Evolutionary conservation across 2,797 vertebrate genomes (phyloP), one percentile per base, ranked within the genome.

Genomic region (Odontamblyopus lacepedii): DNA sequence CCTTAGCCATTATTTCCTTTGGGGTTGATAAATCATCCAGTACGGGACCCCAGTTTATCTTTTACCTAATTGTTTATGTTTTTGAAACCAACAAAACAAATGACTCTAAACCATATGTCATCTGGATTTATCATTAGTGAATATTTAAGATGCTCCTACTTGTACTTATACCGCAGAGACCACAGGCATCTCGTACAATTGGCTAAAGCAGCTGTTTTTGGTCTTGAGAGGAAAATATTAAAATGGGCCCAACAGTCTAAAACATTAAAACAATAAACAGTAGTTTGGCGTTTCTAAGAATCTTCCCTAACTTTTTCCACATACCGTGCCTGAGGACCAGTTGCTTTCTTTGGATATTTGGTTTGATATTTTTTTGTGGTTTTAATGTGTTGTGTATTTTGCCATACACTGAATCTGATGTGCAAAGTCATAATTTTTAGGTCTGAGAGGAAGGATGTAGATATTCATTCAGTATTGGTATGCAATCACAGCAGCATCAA

Each of bases 1-100:
- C 96, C 97, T 95, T 91, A 92, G 88, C 79, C 91, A 94, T 97
- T 94, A 95, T 95, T 97, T 97, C 96, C 96, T 90, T 59, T 93
- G 73, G 83, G 75, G 83, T 91, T 92, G 92, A 93, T 89, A 87
- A 86, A 92, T 86, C 90, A 19, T 85, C 70, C 87, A 90, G 88
- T 75, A 81, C 83, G 16, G 51, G 51, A 16, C 57, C 26, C 12
- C 15, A 29, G 27, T 60, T 60, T 60, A 2, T 60, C 12, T 60
- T 60, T 13, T 60, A 29, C 57, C 15, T 60, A 4, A 56, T 26
- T 26, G 15, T 60, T 60, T 57, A 57, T 11, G 15, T 12, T 6
- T 2, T 2, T 5, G 18, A 61, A 32, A 32, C 59, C 29, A 30
- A 30, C 56, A 61, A 19, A 61, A 32, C 16, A 38, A 63, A 63